Evolutionary conservation across 2,797 vertebrate genomes (phyloP).

Genomic region (Rhabdophis nuchalis): DNA sequence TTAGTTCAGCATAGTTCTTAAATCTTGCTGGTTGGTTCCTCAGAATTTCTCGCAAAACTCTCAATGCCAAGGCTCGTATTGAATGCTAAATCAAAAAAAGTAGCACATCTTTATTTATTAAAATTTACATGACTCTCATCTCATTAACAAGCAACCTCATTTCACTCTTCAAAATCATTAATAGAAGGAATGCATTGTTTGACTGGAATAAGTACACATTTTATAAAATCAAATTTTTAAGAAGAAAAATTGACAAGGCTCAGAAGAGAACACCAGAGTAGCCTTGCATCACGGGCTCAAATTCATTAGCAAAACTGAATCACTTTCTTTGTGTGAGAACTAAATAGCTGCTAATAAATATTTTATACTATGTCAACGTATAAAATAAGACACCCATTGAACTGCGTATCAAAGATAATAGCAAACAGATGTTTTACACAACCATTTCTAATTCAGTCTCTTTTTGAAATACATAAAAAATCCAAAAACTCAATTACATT

Average conservation of each 20-base stretch:
- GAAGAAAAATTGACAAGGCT: background rate
- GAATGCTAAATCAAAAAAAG: conserved; percentile 77
- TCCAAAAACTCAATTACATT: conserved; percentile 9
- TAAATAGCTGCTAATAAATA: background rate
- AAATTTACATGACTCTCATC: background rate
- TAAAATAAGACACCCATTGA: background rate
- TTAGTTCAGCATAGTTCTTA: conserved; percentile 96
- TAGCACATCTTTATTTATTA: background rate
- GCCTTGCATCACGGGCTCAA: background rate
- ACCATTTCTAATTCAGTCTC: background rate
- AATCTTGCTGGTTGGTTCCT: conserved; percentile 94
- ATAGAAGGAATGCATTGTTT: conserved; percentile 1
- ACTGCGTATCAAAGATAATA: background rate
- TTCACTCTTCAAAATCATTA: background rate
- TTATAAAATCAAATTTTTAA: conserved; percentile 10
- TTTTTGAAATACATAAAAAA: background rate
- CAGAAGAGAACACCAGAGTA: background rate
- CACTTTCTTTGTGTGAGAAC: background rate
- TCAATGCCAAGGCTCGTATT: conserved; percentile 88
- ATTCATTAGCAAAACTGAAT: background rate
- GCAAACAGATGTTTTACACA: background rate
- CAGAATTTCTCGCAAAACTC: conserved; percentile 93
- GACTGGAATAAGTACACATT: background rate
- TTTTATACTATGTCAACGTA: background rate
- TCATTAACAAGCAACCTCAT: background rate